phyloP scores from a whole-genome alignment of 2,888 invertebrate genomes.

The Tipula confusa region DNA sequence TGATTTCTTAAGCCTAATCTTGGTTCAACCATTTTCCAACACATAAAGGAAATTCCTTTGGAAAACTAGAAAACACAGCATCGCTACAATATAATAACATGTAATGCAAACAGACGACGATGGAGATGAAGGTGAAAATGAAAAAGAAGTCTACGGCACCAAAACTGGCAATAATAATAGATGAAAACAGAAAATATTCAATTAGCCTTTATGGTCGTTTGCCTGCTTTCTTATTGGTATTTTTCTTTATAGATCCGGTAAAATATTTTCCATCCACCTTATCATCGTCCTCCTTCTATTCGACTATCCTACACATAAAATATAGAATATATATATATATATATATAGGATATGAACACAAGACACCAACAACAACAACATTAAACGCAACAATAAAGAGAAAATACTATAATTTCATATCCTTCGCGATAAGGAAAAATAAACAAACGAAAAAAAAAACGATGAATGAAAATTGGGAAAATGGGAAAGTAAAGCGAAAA shows the following conservation, averaged over 20 bases:
- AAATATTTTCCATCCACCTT: background rate
- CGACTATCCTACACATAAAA: background rate
- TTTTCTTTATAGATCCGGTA: slow-evolving; percentile 25
- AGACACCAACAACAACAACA: slow-evolving; percentile 6
- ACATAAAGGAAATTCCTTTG: too few relatives aligned
- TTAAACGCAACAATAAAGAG: slow-evolving; percentile 12
- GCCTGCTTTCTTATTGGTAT: background rate
- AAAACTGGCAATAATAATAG: background rate
- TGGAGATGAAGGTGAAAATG: background rate
- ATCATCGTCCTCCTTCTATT: background rate
- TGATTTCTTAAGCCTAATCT: too few relatives aligned
- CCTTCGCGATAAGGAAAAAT: slow-evolving; percentile 13
- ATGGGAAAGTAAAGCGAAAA: background rate
- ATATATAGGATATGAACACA: too few relatives aligned
- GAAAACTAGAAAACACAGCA: background rate
- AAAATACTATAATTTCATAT: slow-evolving; percentile 25
- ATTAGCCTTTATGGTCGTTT: slow-evolving; percentile 30
- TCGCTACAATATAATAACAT: background rate
- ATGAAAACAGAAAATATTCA: slow-evolving; percentile 29
- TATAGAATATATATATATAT: background rate
- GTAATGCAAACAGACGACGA: background rate
- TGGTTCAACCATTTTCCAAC: too few relatives aligned
- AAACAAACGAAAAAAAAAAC: background rate
- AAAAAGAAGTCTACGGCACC: background rate
- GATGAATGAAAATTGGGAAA: slow-evolving; percentile 1